Conservation (phyloP, 92 coral and sea anemone genomes). For the Phymanthus crucifer region DNA sequence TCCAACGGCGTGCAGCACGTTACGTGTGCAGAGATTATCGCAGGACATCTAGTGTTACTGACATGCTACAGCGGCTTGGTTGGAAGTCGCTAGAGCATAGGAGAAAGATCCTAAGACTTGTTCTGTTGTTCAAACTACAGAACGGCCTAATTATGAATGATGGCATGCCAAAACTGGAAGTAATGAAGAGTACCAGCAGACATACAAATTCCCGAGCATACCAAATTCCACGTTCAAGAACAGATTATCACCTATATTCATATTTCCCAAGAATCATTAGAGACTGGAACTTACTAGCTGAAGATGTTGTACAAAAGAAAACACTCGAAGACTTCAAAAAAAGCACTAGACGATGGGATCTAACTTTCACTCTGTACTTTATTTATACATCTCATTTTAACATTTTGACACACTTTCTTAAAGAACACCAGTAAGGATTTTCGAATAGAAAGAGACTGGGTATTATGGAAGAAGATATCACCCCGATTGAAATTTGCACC, state of each 20-base stretch:
- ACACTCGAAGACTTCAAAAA: no score
- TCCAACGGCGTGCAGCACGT: constrained; percentile 23
- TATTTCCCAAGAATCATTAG: no score
- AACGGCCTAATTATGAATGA: constrained; percentile 18
- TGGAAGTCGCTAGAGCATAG: constrained; percentile 18
- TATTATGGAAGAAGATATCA: background rate
- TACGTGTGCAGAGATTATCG: constrained; percentile 14
- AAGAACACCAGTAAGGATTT: no score
- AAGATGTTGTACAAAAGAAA: no score
- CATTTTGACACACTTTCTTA: no score
- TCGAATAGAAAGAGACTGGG: background rate
- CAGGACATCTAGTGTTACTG: constrained; percentile 6
- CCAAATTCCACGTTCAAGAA: constrained; percentile 3
- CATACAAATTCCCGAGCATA: constrained; percentile 10
- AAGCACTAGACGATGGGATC: no score
- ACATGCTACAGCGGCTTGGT: constrained; percentile 12
- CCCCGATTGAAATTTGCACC: no score
- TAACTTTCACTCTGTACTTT: no score
- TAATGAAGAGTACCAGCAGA: constrained; percentile 10
- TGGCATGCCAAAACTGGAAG: constrained; percentile 5
- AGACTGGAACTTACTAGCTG: no score
- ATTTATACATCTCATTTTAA: background rate
- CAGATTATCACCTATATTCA: no score
- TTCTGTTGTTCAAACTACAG: constrained; percentile 16
- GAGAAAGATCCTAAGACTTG: constrained; percentile 2